Evolutionary conservation across 2,113 vertebrate genomes (phyloP).

Genomic region (Lepidothrix coronata): DNA sequence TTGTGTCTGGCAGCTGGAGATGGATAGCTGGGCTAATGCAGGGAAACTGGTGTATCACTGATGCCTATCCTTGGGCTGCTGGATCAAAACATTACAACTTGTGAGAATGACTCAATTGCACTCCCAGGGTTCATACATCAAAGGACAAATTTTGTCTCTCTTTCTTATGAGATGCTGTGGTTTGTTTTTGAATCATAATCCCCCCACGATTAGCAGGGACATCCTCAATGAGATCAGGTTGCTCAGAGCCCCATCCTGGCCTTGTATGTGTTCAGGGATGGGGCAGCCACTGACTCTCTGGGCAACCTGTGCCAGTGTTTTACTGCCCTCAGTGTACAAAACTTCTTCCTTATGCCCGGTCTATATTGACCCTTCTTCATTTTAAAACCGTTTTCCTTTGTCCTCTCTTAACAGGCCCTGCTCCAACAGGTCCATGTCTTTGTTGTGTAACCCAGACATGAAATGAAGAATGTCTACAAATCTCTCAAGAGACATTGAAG

Average conservation of each 20-base stretch:
- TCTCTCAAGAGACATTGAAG: background rate
- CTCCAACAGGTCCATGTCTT: background rate
- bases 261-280: background rate
- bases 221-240: background rate
- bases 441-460: background rate
- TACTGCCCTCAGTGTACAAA: background rate
- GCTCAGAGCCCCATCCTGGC: background rate
- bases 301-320: background rate
- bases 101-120: rapidly evolving
- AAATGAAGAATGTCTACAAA: background rate
- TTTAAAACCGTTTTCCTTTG: background rate
- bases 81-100: background rate
- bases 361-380: background rate
- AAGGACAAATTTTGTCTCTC: background rate
- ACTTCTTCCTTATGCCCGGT: no score
- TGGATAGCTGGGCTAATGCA: background rate
- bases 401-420: background rate
- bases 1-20: background rate
- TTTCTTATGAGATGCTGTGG: background rate
- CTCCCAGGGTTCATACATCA: background rate
- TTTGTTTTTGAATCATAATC: background rate
- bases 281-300: background rate
- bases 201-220: background rate
- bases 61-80: background rate
- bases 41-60: background rate